Base-by-base conservation (phyloP, 2,797 vertebrate genomes). In the Hydrocynus forskahlii region DNA sequence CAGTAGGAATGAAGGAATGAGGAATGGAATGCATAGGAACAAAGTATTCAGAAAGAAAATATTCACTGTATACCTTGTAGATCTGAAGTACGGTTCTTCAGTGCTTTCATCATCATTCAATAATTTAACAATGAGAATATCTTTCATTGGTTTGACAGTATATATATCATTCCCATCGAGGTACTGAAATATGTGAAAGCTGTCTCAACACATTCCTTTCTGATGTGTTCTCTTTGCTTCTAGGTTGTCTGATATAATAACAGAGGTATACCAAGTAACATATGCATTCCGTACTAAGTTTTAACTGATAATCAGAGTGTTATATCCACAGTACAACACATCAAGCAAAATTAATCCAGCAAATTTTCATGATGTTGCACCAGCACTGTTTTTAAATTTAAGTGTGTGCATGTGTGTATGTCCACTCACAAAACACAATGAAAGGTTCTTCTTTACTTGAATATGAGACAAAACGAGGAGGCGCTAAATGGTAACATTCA, bases 291-390 rank as follows among this genome's bases (percentile, higher is more conserved):
- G 21, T 64, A 71, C 62, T 13, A 70, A 14, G 74, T 75, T 40
- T 71, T 63, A 40, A 45, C 9, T 35, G 7, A 0, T 25, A 1
- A n/a, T 14, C 29, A 9, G 3, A 19, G 40, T 8, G 64, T 43
- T 67, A 40, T 10, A 66, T 19, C 25, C 23, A 25, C 59, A 60
- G 3, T 13, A 59, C 48, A 59, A 59, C 13, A 69, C 69, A 54
- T 73, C 71, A 64, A 73, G 52, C 48, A 79, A 73, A 40, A 64
- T 54, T 55, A 79, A 79, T 38, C 14, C 45, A 73, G 62, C 71
- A 79, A 63, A 35, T 55, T 48, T 50, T 50, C 12, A 14, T 50
- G 48, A 50, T 10, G 48, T 50, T 50, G 9, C 10, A 13, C 9
- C 10, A 50, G 9, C 48, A 50, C 48, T 50, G 48, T 50, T 10